These are phyloP conservation scores for Trissolcus japonicus DNA, from an alignment of 2,888 invertebrate species.

Conservation along the genomic window DNA sequence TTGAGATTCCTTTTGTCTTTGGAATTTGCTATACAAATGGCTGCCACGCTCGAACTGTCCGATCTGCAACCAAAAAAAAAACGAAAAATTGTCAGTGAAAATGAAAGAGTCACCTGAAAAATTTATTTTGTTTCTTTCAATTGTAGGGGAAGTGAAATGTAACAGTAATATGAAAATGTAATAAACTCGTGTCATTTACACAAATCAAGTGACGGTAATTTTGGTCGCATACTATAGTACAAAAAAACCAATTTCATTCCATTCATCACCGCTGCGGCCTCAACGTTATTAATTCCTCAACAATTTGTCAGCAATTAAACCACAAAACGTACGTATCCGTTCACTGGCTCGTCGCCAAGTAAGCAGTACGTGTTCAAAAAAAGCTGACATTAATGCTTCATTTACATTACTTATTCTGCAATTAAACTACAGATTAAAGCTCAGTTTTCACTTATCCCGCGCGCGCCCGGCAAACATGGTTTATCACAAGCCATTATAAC, in stretches of 20 bases:
- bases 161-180: not conserved
- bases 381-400: conserved; percentile 46
- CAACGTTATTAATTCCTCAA: conserved; percentile 31
- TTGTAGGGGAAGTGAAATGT: too few relatives aligned
- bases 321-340: conserved; percentile 38
- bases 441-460: conserved; percentile 9
- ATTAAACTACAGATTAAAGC: conserved; percentile 38
- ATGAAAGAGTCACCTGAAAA: too few relatives aligned
- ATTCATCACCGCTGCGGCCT: not conserved
- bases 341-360: conserved; percentile 41
- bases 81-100: too few relatives aligned
- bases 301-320: conserved; percentile 51
- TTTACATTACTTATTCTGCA: conserved; percentile 43
- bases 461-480: conserved; percentile 11
- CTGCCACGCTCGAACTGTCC: conserved; percentile 7
- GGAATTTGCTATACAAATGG: conserved; percentile 43
- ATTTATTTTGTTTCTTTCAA: too few relatives aligned
- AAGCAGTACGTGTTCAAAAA: conserved; percentile 42
- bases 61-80: not conserved
- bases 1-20: conserved; percentile 39
- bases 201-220: too few relatives aligned
- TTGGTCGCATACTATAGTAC: too few relatives aligned
- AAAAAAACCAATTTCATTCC: conserved; percentile 20
- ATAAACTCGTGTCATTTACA: not conserved
- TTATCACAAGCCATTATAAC: not conserved